Evolutionary conservation across 2,113 vertebrate species (phyloP).

Genomic region (Pholis gunnellus): DNA sequence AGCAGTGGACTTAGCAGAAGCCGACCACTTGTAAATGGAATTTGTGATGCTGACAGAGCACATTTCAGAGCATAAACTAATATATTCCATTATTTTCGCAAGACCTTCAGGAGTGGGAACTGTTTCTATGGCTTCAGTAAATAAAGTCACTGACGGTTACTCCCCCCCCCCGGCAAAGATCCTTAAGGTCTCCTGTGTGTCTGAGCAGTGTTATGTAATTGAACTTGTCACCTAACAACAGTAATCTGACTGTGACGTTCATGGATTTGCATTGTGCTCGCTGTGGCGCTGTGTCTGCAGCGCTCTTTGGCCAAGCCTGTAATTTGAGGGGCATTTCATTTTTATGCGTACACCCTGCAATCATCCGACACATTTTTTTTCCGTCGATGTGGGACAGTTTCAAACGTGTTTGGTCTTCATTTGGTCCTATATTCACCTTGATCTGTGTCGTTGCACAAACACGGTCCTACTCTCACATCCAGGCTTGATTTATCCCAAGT

Average conservation of each 20-base stretch:
- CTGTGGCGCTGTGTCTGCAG: background rate
- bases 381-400: background rate
- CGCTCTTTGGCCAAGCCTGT: background rate
- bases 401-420: background rate
- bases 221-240: conserved; percentile 6
- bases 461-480: background rate
- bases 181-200: conserved; percentile 18
- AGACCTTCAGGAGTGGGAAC: conserved; percentile 26
- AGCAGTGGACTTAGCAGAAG: background rate
- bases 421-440: background rate
- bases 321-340: conserved; percentile 3
- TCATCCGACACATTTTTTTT: background rate
- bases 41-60: conserved; percentile 34
- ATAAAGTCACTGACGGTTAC: conserved; percentile 20
- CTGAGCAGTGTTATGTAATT: conserved; percentile 30
- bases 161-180: conserved; percentile 17
- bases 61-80: conserved; percentile 30
- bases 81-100: conserved; percentile 43
- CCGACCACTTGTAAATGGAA: conserved; percentile 12
- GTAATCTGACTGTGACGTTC: conserved; percentile 19
- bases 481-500: background rate
- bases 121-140: conserved; percentile 49
- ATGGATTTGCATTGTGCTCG: background rate
- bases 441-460: background rate
- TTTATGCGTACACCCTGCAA: conserved; percentile 4